phyloP scores from a whole-genome alignment of 2,797 vertebrate genomes.

The Leptoclinus maculatus region DNA sequence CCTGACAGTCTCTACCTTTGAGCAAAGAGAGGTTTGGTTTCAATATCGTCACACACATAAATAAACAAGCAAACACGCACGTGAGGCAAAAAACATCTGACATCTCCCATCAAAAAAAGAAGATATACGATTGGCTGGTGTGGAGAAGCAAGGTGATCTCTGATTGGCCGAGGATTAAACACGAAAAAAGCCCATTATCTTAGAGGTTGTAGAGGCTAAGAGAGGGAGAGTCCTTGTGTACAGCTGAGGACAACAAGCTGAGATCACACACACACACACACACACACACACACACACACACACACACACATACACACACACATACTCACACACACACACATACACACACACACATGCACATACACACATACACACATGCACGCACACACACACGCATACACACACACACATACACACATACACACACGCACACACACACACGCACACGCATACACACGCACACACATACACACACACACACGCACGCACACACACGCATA shows the following conservation, averaged over 20 bases:
- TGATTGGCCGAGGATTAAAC: conserved; percentile 16
- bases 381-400: no score
- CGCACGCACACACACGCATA: not conserved
- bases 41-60: not conserved
- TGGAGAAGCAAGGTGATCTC: not conserved
- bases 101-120: not conserved
- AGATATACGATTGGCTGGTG: not conserved
- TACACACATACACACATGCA: no score
- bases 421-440: no score
- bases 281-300: no score
- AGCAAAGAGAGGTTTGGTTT: conserved; percentile 1
- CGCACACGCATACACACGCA: not conserved
- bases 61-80: not conserved
- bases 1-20: not conserved
- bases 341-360: no score
- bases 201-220: not conserved
- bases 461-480: conserved; percentile 19
- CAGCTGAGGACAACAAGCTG: conserved; percentile 32
- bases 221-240: conserved; percentile 21
- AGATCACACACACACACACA: not conserved
- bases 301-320: no score
- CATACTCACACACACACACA: no score
- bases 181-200: not conserved
- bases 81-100: not conserved
- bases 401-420: no score